Evolutionary conservation across 2,888 invertebrate species (phyloP), one percentile per base, ranked within the genome.

Genomic region (Spodoptera exigua): DNA sequence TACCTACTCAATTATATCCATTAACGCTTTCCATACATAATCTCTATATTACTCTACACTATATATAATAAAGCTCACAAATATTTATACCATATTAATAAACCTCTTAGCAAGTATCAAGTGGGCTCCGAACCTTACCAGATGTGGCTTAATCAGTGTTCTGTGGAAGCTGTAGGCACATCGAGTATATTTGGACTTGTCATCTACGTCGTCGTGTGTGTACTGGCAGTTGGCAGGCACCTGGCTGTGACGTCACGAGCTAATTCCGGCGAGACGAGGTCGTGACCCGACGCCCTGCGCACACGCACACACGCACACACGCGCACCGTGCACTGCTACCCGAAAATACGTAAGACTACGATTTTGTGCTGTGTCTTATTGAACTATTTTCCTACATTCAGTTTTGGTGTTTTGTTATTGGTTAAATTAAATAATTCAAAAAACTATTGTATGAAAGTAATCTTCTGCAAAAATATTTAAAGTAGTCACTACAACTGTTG

Each of bases 221-320:
- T 79, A 76, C 76, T 62, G 70, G 79, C 84, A 85, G 81, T 86
- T 86, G 86, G 87, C 84, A 79, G 80, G 83, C 88, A 86, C 85
- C 88, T 89, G 89, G 81, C 69, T 69, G 71, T 83, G 79, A 79
- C 86, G 89, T 86, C 84, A 83, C 74, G 73, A 69, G 86, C 91
- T 93, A 92, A 91, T 87, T 92, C 86, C 69, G 89, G 82, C 84
- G 82, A 73, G 80, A 78, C 89, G 92, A 91, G 93, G 91, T 92
- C 91, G 82, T 91, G 93, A 92, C 92, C 92, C 85, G 88, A 76
- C 88, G 89, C 86, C 87, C 89, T 85, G 86, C 83, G 85, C 83
- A 67, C 79, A 79, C 83, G 76, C 80, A 76, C 69, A 53, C 71
- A 70, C 61, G 49, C 80, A 76, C 69, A 53, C 71, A 68, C 59